Conservation (phyloP, 2,888 invertebrate genomes). For the Ecdyonurus torrentis region DNA sequence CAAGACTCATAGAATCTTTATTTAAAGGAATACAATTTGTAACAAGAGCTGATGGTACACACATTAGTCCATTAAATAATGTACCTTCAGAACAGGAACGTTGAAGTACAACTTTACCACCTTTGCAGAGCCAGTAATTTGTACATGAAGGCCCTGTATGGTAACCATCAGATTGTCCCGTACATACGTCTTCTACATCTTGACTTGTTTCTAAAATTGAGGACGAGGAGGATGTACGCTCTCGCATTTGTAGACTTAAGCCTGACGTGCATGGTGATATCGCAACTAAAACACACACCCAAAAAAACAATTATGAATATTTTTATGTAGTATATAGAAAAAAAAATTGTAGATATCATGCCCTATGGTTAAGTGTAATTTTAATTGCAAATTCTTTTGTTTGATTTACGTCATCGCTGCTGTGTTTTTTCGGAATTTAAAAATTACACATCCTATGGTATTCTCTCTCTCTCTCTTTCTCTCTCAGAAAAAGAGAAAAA, state of each 20-base stretch:
- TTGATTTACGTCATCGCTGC: no score
- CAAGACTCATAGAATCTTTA: neutral
- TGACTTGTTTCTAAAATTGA: no score
- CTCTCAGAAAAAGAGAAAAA: no score
- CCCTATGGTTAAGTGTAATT: no score
- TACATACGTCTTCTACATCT: neutral
- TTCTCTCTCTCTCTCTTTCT: no score
- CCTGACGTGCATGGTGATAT: neutral
- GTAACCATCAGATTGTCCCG: constrained; percentile 27
- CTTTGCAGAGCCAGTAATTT: constrained; percentile 33
- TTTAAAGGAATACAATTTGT: constrained; percentile 6
- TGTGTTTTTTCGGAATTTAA: no score
- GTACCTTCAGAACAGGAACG: constrained; percentile 21
- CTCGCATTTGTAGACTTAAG: neutral
- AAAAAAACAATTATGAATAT: no score
- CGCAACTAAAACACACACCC: neutral
- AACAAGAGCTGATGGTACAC: constrained; percentile 19
- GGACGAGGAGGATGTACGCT: neutral
- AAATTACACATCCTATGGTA: no score
- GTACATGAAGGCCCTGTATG: constrained; percentile 30
- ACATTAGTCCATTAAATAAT: constrained; percentile 21
- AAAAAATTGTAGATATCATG: no score
- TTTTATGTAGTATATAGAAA: no score
- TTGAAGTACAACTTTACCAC: constrained; percentile 28
- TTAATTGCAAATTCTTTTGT: no score